Evolutionary conservation across 2,113 vertebrate species (phyloP), one percentile per base, ranked within the genome.

Genomic region (Falco punctatus): DNA sequence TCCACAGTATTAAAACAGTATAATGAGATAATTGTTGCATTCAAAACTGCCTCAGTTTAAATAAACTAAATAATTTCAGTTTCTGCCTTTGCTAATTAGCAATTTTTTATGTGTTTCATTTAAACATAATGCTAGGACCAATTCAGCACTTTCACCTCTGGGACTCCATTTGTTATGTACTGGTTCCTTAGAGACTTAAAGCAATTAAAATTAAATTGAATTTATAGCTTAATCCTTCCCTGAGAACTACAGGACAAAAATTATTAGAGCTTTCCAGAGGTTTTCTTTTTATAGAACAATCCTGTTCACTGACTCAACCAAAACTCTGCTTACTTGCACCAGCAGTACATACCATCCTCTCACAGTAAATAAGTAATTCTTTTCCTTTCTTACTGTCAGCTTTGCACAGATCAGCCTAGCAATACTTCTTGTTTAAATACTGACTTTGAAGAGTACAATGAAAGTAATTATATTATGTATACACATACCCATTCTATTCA

Each of bases 191-290:
- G 96, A 90, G 96, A 97, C 85, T 71, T 93, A 89, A 97, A 96
- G 88, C 82, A 98, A 98, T 98, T 98, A 97, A 98, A 98, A 97
- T 88, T 91, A 96, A 98, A 98, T 97, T 97, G 90, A 97, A 98
- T 97, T 91, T 83, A 94, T 96, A 61, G 69, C 88, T 97, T 97
- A 95, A 96, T 97, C 90, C 88, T 93, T 92, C 66, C 69, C 54
- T 77, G 69, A 86, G 84, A 97, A 81, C 48, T 84, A 40, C 58
- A 88, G 67, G 71, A 95, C 55, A 91, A 92, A 97, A 97, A 94
- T 67, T 78, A 71, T 65, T 71, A 85, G 12, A 88, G 54, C 51
- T 93, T 97, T 87, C 49, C 46, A 78, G 67, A 93, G 40, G 20
- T 87, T 92, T 92, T 90, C 35, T 80, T 90, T 88, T 75, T 94